Evolutionary conservation across 2,113 vertebrate genomes (phyloP).

Genomic region (Amia ocellicauda): DNA sequence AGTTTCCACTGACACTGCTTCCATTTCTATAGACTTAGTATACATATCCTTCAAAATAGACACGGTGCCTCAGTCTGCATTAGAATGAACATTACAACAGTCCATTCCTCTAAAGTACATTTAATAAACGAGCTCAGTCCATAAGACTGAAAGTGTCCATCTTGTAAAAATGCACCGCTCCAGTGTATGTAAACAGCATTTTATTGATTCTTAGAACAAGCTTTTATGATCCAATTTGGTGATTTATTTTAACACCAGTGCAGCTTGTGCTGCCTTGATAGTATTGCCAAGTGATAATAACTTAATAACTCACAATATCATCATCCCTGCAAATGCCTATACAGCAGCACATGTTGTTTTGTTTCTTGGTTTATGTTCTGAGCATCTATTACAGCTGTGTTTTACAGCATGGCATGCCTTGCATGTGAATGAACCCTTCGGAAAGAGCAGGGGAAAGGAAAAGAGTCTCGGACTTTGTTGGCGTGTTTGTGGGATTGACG

Average conservation of each 20-base stretch:
- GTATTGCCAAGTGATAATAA: not conserved
- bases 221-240: not conserved
- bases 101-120: not conserved
- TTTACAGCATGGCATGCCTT: too few relatives aligned
- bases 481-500: too few relatives aligned
- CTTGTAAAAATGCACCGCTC: not conserved
- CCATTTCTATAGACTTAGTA: too few relatives aligned
- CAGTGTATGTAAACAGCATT: conserved; percentile 4
- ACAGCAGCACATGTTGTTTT: too few relatives aligned
- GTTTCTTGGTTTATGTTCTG: too few relatives aligned
- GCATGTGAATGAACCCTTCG: too few relatives aligned
- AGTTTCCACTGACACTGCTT: too few relatives aligned
- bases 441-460: too few relatives aligned
- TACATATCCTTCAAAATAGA: too few relatives aligned
- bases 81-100: not conserved
- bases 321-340: too few relatives aligned
- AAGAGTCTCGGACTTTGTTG: too few relatives aligned
- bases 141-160: not conserved
- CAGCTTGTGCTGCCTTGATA: not conserved
- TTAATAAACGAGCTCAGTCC: not conserved
- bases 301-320: not conserved
- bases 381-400: too few relatives aligned
- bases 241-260: not conserved
- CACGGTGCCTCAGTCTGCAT: not conserved
- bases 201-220: conserved; percentile 4